Conservation (phyloP, 2,797 vertebrate species). For the Psittacula echo region DNA sequence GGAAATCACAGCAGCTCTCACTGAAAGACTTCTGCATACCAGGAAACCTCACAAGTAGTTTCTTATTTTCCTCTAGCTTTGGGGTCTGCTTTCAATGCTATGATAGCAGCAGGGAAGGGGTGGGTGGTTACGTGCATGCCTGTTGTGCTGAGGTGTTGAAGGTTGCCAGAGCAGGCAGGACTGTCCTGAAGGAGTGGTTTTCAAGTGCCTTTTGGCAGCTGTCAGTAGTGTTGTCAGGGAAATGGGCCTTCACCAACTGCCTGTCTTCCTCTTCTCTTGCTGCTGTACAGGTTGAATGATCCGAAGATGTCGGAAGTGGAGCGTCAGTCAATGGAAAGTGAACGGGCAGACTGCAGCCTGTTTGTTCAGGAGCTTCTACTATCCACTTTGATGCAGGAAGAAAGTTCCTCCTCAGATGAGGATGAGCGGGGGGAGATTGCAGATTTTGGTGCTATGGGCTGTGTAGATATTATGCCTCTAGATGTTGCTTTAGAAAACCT, state of each 20-base stretch:
- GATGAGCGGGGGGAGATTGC: constrained; percentile 94
- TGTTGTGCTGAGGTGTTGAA: no score
- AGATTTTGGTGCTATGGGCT: constrained; percentile 99
- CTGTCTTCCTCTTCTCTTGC: constrained; percentile 22
- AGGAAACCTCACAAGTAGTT: neutral
- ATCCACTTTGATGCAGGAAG: constrained; percentile 95
- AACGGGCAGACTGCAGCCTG: constrained; percentile 94
- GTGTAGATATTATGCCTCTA: constrained; percentile 99
- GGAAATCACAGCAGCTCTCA: neutral
- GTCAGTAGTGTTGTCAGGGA: accelerated
- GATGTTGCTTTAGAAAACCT: constrained; percentile 99
- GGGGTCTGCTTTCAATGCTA: accelerated
- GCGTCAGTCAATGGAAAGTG: constrained; percentile 93
- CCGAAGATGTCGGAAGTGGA: constrained; percentile 96
- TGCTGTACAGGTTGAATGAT: constrained; percentile 90
- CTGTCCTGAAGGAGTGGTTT: neutral
- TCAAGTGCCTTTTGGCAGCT: accelerated
- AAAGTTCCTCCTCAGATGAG: constrained; percentile 98
- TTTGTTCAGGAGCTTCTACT: constrained; percentile 98
- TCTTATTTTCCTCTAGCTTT: neutral
- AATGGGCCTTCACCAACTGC: neutral
- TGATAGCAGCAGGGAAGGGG: neutral
- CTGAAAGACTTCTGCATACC: neutral
- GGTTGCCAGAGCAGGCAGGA: neutral
- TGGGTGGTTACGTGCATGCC: neutral